A percentile compares a stretch with the other conserved stretches of the same genome.
Conservation (phyloP, 2,797 vertebrate species). For the Salarias fasciatus region DNA sequence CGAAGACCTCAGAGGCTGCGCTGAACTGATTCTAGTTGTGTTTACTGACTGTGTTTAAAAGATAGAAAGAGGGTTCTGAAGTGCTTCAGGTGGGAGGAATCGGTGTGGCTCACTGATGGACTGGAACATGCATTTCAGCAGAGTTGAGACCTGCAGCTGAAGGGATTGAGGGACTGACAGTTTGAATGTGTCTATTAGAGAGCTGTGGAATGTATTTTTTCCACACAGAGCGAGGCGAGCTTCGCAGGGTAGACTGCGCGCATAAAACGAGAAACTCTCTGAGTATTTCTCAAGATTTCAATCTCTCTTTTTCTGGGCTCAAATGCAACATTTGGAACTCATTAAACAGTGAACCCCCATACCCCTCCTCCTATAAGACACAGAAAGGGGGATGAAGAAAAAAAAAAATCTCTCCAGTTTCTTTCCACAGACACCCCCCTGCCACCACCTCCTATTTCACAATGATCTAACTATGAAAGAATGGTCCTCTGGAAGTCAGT, state of each 20-base stretch:
- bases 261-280: constrained; percentile 53
- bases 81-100: constrained; percentile 42
- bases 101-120: constrained; percentile 26
- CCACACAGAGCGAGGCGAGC: constrained; percentile 38
- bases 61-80: constrained; percentile 17
- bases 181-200: constrained; percentile 40
- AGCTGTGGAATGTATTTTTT: constrained; percentile 56
- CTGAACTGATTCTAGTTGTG: constrained; percentile 12
- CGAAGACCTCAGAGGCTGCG: constrained; percentile 16
- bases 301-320: constrained; percentile 72
- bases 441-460: constrained; percentile 83
- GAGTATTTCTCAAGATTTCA: constrained; percentile 80
- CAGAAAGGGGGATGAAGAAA: constrained; percentile 75
- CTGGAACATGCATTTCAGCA: constrained; percentile 36
- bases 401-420: constrained; percentile 76
- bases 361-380: constrained; percentile 79
- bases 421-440: constrained; percentile 83
- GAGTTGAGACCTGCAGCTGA: constrained; percentile 35
- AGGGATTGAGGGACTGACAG: constrained; percentile 34
- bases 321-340: constrained; percentile 88
- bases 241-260: constrained; percentile 35
- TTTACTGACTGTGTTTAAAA: neutral
- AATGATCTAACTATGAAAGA: constrained; percentile 84
- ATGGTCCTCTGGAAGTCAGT: constrained; percentile 84
- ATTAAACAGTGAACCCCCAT: constrained; percentile 78